phyloP scores from a whole-genome alignment of 2,888 invertebrate genomes.

The Campopleginae sp. region DNA sequence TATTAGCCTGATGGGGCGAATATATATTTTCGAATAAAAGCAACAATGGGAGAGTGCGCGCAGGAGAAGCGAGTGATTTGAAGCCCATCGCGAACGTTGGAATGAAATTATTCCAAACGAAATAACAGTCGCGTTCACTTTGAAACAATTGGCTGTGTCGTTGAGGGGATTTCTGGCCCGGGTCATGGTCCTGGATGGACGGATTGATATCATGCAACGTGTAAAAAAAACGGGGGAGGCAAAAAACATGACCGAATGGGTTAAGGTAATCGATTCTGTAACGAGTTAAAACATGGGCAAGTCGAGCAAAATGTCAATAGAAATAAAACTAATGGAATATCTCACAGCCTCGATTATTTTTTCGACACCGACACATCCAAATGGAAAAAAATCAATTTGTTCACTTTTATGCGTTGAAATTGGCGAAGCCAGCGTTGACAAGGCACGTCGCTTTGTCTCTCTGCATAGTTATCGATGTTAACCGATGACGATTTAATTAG shows the following conservation, averaged over 20 bases:
- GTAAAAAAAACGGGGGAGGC: conserved; percentile 9
- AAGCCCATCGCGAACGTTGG: conserved; percentile 40
- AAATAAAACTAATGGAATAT: background rate
- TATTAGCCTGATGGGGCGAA: background rate
- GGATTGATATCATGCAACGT: background rate
- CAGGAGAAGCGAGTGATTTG: conserved; percentile 37
- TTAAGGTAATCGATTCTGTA: conserved; percentile 39
- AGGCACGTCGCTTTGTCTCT: background rate
- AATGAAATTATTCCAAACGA: conserved; percentile 62
- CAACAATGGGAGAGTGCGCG: conserved; percentile 37
- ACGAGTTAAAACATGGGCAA: background rate
- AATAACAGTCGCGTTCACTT: conserved; percentile 62
- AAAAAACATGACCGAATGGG: conserved; percentile 11
- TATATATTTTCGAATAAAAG: conserved; percentile 40
- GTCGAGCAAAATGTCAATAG: conserved; percentile 12
- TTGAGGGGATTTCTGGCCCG: conserved; percentile 10
- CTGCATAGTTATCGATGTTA: conserved; percentile 15
- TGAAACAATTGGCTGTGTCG: conserved; percentile 43
- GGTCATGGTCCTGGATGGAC: conserved; percentile 1
- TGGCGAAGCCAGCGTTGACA: background rate
- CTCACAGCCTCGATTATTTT: background rate
- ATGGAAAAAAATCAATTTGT: background rate
- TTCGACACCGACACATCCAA: background rate
- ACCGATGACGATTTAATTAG: conserved; percentile 79
- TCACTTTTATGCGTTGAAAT: background rate